Evolutionary conservation across 2,888 invertebrate genomes (phyloP).

Genomic region (Acheta domesticus): DNA sequence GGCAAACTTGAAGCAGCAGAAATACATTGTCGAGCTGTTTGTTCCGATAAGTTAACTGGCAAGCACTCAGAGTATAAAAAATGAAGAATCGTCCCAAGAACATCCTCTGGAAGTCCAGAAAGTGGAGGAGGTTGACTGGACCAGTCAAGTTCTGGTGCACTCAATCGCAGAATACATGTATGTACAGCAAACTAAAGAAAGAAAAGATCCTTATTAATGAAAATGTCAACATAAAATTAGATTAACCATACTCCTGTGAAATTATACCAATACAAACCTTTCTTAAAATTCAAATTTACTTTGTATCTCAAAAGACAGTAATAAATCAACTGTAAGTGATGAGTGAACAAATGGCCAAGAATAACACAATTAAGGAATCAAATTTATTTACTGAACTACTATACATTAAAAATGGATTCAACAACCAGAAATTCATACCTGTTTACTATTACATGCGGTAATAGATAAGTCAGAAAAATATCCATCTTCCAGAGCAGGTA

Average conservation of each 20-base stretch:
- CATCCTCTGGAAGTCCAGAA: constrained; percentile 57
- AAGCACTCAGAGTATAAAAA: constrained; percentile 64
- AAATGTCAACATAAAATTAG: too few relatives aligned
- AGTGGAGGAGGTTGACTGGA: constrained; percentile 54
- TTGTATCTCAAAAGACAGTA: too few relatives aligned
- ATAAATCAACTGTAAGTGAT: too few relatives aligned
- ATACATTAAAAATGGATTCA: too few relatives aligned
- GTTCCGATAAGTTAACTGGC: constrained; percentile 57
- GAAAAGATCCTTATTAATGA: constrained; percentile 23
- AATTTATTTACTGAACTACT: too few relatives aligned
- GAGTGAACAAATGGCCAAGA: too few relatives aligned
- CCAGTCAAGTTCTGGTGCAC: constrained; percentile 58
- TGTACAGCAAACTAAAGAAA: constrained; percentile 53
- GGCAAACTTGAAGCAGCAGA: constrained; percentile 53
- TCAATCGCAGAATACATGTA: constrained; percentile 55
- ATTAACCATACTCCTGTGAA: not conserved
- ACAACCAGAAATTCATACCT: constrained; percentile 45
- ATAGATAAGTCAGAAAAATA: constrained; percentile 61
- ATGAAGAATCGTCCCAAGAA: constrained; percentile 59
- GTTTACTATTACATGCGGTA: constrained; percentile 53
- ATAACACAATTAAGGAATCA: too few relatives aligned
- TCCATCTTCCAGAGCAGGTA: constrained; percentile 62
- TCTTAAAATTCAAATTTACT: not conserved
- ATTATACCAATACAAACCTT: constrained; percentile 20
- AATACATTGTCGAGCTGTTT: constrained; percentile 57